These are phyloP conservation scores for Escarpia spicata DNA, from an alignment of 2,888 invertebrate species.

Conservation along the genomic window DNA sequence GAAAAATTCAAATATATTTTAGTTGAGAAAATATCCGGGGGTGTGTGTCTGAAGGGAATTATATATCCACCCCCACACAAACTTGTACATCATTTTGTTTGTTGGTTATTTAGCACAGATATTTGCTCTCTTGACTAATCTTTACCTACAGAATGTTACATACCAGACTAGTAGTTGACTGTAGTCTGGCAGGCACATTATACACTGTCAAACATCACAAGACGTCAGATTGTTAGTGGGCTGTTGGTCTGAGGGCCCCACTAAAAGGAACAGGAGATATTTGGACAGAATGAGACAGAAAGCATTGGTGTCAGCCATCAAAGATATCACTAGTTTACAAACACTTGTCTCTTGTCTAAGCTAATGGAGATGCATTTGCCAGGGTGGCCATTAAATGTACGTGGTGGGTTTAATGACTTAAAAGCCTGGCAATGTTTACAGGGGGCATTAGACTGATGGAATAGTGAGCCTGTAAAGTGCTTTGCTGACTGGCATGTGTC, in stretches of 20 bases:
- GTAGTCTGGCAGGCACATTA: background rate
- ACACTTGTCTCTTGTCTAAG: background rate
- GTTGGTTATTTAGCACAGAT: too few relatives aligned
- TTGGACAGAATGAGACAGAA: background rate
- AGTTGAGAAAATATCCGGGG: too few relatives aligned
- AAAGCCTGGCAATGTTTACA: background rate
- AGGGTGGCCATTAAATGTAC: background rate
- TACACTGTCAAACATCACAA: too few relatives aligned
- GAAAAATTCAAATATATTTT: too few relatives aligned
- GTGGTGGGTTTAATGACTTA: constrained; percentile 4
- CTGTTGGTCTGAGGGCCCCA: background rate
- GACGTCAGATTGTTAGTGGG: background rate
- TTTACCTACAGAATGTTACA: too few relatives aligned
- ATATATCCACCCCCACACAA: too few relatives aligned
- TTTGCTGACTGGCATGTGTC: constrained; percentile 16
- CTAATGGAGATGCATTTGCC: constrained; percentile 13
- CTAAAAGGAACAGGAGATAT: background rate
- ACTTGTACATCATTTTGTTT: too few relatives aligned
- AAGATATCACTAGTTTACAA: constrained; percentile 10
- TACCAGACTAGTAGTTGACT: background rate
- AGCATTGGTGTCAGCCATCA: background rate
- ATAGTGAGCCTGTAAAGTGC: background rate
- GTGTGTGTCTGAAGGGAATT: too few relatives aligned
- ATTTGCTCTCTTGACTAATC: too few relatives aligned
- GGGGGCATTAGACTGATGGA: constrained; percentile 9